Percentiles rank a stretch among this genome's conserved stretches.
Conservation (phyloP, 2,797 vertebrate genomes). For the Furcifer pardalis region DNA sequence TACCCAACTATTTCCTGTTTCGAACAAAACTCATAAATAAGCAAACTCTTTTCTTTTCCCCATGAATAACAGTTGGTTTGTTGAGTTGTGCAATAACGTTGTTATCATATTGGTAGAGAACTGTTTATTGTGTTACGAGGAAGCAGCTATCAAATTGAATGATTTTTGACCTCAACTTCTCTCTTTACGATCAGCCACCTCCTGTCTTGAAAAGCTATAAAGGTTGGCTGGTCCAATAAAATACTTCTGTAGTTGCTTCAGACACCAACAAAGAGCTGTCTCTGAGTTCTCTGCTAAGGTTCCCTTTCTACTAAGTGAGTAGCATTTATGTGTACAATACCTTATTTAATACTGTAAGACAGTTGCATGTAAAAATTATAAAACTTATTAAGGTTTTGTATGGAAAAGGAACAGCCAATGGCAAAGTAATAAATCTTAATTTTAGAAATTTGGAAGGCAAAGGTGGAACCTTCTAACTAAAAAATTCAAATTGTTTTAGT, state of each 20-base stretch:
- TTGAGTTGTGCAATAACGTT: neutral
- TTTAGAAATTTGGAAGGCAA: neutral
- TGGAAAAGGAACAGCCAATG: neutral
- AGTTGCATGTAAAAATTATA: neutral
- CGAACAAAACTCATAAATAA: neutral
- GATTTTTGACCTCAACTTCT: constrained; percentile 19
- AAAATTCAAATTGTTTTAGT: too few relatives aligned
- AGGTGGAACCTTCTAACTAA: neutral
- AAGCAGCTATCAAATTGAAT: neutral
- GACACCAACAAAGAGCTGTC: neutral
- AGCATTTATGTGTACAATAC: neutral
- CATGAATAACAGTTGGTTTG: neutral
- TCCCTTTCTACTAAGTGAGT: constrained; percentile 1
- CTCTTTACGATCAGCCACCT: neutral
- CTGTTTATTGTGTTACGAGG: neutral
- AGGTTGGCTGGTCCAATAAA: neutral
- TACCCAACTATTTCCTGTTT: neutral
- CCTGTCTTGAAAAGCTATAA: neutral
- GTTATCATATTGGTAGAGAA: neutral
- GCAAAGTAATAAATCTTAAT: neutral
- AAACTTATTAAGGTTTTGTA: neutral
- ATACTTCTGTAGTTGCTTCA: neutral
- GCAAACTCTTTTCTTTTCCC: too few relatives aligned
- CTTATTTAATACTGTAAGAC: neutral
- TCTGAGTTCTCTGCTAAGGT: neutral